Evolutionary conservation across 2,888 invertebrate species (phyloP), one percentile per base, ranked within the genome.

Genomic region (Sinhomidia bicolor): DNA sequence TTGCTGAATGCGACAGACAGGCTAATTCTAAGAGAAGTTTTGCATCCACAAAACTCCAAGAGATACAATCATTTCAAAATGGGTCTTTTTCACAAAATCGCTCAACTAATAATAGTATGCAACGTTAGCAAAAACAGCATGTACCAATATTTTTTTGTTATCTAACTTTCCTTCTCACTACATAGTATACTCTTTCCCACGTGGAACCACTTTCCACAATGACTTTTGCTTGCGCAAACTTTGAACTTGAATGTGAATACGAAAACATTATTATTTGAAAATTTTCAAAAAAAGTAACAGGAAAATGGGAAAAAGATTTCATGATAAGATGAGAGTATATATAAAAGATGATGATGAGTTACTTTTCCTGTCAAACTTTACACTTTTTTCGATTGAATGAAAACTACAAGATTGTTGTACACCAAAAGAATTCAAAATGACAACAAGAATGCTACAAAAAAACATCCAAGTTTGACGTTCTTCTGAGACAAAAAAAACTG

Each of bases 301-400:
- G n/a, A n/a, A n/a, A n/a, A n/a, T n/a, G n/a, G n/a, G n/a, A n/a
- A n/a, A n/a, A n/a, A n/a, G n/a, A n/a, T n/a, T n/a, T n/a, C n/a
- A n/a, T n/a, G n/a, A n/a, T n/a, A n/a, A n/a, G n/a, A n/a, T n/a
- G n/a, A n/a, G n/a, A n/a, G n/a, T n/a, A n/a, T n/a, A n/a, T n/a
- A n/a, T n/a, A n/a, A n/a, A n/a, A n/a, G n/a, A n/a, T n/a, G n/a
- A n/a, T n/a, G n/a, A n/a, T n/a, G n/a, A n/a, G n/a, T n/a, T n/a
- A n/a, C n/a, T n/a, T 29, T 76, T 54, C 47, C 14, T 76, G 17
- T 32, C 29, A 79, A 86, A 81, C 86, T 86, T 86, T 29, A 85
- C 85, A 85, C 85, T 86, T 86, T 51, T 74, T 60, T 44, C 17
- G 51, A 85, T 85, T 79, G 68, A 23, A 79, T 29, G 51, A 85